Evolutionary conservation across 2,113 vertebrate genomes (phyloP).

Genomic region (Apaloderma vittatum): DNA sequence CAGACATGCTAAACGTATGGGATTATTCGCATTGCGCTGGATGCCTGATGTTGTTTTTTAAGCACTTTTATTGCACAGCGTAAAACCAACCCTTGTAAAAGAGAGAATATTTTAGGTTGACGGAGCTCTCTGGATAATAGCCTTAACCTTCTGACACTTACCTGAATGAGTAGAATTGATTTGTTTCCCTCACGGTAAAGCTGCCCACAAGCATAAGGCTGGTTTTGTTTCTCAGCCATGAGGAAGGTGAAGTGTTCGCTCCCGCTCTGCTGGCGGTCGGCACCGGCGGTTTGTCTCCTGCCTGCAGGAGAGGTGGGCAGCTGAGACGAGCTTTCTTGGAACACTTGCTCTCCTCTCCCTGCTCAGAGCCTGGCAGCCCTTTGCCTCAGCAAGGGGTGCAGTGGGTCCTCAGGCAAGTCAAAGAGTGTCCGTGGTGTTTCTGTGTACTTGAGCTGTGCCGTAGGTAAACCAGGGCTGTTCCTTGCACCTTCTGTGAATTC

Average conservation of each 20-base stretch:
- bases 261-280: accelerated
- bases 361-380: not conserved
- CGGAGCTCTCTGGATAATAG: not conserved
- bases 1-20: not conserved
- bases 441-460: not conserved
- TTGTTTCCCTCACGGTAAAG: not conserved
- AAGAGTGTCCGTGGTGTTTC: not conserved
- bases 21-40: not conserved
- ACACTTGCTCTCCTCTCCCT: not conserved
- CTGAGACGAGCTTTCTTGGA: not conserved
- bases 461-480: not conserved
- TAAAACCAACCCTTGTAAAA: not conserved
- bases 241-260: not conserved
- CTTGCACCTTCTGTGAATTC: not conserved
- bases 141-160: not conserved
- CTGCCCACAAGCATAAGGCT: not conserved
- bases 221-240: not conserved
- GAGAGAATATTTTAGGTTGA: not conserved
- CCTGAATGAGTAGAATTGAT: not conserved
- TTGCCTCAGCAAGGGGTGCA: not conserved
- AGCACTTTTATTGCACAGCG: not conserved
- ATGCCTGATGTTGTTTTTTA: not conserved
- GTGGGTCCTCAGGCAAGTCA: accelerated
- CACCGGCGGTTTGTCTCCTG: not conserved
- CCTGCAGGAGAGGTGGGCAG: not conserved